Base-by-base conservation (phyloP, 1,140 invertebrate genomes). In the Neomicropteryx cornuta region DNA sequence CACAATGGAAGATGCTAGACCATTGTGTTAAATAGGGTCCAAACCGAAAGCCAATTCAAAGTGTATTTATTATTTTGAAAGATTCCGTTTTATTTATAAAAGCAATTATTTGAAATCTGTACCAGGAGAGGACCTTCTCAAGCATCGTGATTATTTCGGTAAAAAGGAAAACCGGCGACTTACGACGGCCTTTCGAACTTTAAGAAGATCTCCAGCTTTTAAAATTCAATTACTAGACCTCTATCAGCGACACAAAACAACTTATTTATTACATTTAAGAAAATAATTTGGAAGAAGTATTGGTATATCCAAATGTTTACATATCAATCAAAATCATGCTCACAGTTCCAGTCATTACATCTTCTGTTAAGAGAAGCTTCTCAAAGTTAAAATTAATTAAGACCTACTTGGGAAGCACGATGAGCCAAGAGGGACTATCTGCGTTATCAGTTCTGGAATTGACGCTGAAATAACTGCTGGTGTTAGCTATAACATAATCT, bases 361-460 rank as follows among this genome's bases (percentile, higher is more conserved):
- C 46, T 21, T 35, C 37, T 28, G 45, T 4, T 22, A 43, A 51
- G 41, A 27, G 46, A 23, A 40, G 14, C 19, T 51, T 51, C 30
- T 43, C 39, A 31, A 49, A 52, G 22, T 35, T 51, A 22, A 51
- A 51, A 39, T 24, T 46, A 10, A 48, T 45, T 24, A 51, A 49
- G 46, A 48, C 30, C 20, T 52, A 51, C 27, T 33, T 51, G 28
- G 20, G 43, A 3, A 34, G 37, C 8, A 44, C 46, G 18, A 52
- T 48, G 42, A 19, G 17, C 14, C 45, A 48, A 40, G 33, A 48
- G 32, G 38, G 39, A 21, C 39, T 50, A 29, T 27, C n/a, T 19
- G 43, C 19, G 4, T 32, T 45, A n/a, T n/a, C n/a, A n/a, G n/a
- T n/a, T n/a, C n/a, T n/a, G n/a, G n/a, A n/a, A n/a, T n/a, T n/a